Conservation (phyloP, 2,797 vertebrate species). For the Martes flavigula region DNA sequence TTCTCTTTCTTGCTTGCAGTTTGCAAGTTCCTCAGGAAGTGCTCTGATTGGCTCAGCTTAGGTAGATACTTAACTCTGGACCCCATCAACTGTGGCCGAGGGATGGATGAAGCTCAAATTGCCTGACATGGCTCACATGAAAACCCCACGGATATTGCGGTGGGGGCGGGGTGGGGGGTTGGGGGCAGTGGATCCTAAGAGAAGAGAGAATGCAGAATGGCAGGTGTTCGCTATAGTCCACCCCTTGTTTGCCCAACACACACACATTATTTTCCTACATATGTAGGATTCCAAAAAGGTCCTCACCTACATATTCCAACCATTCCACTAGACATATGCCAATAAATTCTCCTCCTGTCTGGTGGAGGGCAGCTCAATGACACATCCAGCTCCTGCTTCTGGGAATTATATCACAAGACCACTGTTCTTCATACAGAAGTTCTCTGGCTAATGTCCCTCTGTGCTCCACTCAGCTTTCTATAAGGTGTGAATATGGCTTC, state of each 20-base stretch:
- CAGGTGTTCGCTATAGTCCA: not conserved
- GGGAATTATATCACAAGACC: not conserved
- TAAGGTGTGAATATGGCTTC: not conserved
- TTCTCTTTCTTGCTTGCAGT: not conserved
- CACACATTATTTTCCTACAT: not conserved
- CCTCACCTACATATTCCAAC: constrained; percentile 22
- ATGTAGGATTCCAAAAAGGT: not conserved
- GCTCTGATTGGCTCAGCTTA: not conserved
- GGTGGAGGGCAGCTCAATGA: not conserved
- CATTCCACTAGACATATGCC: not conserved
- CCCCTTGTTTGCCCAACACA: not conserved
- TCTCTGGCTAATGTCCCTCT: not conserved
- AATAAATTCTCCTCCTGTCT: constrained; percentile 17
- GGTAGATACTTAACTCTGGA: constrained; percentile 1
- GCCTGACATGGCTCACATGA: not conserved
- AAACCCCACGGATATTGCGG: not conserved
- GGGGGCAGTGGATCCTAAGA: not conserved
- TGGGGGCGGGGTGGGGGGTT: too few relatives aligned
- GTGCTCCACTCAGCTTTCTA: not conserved
- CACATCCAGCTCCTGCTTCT: not conserved
- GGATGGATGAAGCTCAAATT: not conserved
- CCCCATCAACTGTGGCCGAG: not conserved
- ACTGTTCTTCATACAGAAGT: constrained; percentile 9
- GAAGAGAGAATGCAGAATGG: not conserved
- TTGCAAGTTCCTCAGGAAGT: constrained; percentile 36